Percentiles rank a stretch among this genome's conserved stretches.
Conservation (phyloP, 2,888 invertebrate species). For the Octonoba sinensis region DNA sequence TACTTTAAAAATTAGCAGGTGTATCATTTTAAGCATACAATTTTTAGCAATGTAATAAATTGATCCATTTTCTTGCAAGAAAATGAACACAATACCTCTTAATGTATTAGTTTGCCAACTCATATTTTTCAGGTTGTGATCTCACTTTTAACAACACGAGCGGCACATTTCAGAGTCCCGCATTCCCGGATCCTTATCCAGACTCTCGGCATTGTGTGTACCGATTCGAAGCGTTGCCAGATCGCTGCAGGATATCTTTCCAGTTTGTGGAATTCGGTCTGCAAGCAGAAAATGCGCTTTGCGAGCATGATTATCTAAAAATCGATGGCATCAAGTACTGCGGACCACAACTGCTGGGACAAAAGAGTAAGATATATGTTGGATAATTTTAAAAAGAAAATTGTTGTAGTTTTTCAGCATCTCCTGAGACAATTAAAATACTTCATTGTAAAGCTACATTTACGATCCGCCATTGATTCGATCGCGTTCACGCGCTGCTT, state of each 20-base stretch:
- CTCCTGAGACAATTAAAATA: too few species aligned
- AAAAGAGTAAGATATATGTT: constrained; percentile 65
- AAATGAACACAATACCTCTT: too few species aligned
- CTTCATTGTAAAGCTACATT: too few species aligned
- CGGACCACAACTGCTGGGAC: constrained; percentile 67
- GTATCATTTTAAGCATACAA: too few species aligned
- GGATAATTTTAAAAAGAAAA: neutral
- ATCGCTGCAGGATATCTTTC: constrained; percentile 66
- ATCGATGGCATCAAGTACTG: constrained; percentile 67
- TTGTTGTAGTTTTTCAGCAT: too few species aligned
- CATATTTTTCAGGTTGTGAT: constrained; percentile 63
- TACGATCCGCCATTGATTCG: too few species aligned
- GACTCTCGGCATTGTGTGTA: constrained; percentile 66
- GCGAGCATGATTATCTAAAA: constrained; percentile 66
- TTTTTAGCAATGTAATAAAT: too few species aligned
- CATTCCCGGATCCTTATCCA: constrained; percentile 67
- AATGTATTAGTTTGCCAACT: too few species aligned
- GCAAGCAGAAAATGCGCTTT: constrained; percentile 60
- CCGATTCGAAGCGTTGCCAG: constrained; percentile 65
- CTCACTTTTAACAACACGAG: constrained; percentile 66
- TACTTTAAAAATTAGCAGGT: too few species aligned
- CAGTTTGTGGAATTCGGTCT: constrained; percentile 67
- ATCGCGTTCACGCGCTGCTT: too few species aligned
- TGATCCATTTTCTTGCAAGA: too few species aligned
- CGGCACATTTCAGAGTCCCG: constrained; percentile 66